phyloP scores from a whole-genome alignment of 1,140 invertebrate species.

The Drosophila eugracilis region DNA sequence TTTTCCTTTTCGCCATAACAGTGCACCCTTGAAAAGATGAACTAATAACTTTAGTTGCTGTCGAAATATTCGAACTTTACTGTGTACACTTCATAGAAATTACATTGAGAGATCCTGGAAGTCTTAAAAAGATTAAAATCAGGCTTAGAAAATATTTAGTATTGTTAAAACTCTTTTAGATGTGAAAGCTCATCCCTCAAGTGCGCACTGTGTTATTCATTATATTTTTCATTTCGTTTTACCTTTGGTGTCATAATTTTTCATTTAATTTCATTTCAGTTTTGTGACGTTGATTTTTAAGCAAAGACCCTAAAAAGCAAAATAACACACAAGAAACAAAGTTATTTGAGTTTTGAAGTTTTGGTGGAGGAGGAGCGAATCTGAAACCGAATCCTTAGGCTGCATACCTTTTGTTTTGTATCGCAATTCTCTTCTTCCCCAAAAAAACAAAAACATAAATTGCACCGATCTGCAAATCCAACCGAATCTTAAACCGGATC shows the following conservation, averaged over 20 bases:
- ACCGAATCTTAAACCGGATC: constrained; percentile 18
- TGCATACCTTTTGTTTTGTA: constrained; percentile 83
- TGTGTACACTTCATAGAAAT: too few species aligned
- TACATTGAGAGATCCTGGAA: too few species aligned
- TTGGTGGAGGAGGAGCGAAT: not conserved
- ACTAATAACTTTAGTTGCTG: too few species aligned
- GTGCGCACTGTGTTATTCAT: constrained; percentile 3
- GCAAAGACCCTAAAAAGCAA: constrained; percentile 9
- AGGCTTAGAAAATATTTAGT: too few species aligned
- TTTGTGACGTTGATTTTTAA: constrained; percentile 78
- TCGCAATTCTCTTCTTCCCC: constrained; percentile 69
- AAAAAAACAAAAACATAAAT: constrained; percentile 19
- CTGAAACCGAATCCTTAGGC: constrained; percentile 37
- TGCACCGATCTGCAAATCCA: constrained; percentile 13
- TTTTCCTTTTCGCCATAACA: constrained; percentile 27
- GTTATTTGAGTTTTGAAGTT: constrained; percentile 27
- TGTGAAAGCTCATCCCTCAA: not conserved
- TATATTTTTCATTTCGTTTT: constrained; percentile 30
- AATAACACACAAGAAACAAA: constrained; percentile 8
- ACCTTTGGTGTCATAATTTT: constrained; percentile 62
- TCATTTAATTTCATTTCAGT: constrained; percentile 70
- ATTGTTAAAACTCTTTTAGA: too few species aligned
- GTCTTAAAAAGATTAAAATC: too few species aligned
- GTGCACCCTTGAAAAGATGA: not conserved
- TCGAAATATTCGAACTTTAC: too few species aligned